Conservation (phyloP, 2,888 invertebrate genomes). For the Julus scandinavius region DNA sequence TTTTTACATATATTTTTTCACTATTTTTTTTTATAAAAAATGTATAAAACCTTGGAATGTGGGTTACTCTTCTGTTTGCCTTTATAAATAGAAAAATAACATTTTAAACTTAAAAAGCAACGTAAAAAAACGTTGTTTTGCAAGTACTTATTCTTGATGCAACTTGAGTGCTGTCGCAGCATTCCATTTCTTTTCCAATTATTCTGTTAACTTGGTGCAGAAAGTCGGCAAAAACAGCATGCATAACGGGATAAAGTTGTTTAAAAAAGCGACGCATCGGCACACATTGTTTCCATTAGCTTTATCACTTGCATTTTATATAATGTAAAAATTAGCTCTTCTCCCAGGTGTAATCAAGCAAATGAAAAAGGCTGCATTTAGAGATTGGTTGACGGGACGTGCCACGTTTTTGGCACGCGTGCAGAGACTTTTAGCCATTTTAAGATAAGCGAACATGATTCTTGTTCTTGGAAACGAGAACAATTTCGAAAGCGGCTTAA, state of each 20-base stretch:
- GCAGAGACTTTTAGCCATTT: background rate
- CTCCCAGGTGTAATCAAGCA: constrained; percentile 10
- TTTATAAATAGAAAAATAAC: no score
- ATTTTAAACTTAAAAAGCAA: background rate
- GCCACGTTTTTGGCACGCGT: constrained; percentile 17
- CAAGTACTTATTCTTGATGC: background rate
- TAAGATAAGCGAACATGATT: constrained; percentile 27
- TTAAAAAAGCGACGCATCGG: constrained; percentile 33
- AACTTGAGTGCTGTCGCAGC: constrained; percentile 5
- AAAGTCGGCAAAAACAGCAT: constrained; percentile 2
- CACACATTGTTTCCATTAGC: constrained; percentile 33
- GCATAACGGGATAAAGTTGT: constrained; percentile 8
- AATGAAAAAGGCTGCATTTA: constrained; percentile 27
- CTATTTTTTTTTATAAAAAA: no score
- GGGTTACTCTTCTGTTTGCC: no score
- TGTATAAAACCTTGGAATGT: no score
- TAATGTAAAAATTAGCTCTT: constrained; percentile 13
- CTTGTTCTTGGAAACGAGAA: constrained; percentile 27
- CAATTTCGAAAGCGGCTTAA: constrained; percentile 15
- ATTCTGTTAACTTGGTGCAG: background rate
- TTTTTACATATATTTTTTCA: no score
- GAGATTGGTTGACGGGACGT: constrained; percentile 26
- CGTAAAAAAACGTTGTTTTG: background rate
- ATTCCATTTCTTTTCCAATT: background rate
- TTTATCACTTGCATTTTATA: constrained; percentile 26